Base-by-base conservation (phyloP, 1,140 invertebrate genomes). In the Harlomillsia oculata region DNA sequence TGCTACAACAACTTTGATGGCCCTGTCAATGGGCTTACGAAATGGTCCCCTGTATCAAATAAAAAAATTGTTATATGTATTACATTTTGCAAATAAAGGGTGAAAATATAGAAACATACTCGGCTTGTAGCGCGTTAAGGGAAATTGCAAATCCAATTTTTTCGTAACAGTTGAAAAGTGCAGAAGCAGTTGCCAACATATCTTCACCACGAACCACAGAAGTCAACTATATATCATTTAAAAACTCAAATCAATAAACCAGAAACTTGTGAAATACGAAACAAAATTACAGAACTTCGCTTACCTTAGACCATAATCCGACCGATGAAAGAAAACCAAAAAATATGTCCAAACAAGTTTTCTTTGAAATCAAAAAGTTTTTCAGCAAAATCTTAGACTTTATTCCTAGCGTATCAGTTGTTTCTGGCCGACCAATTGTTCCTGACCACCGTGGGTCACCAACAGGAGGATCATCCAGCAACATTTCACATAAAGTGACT, bases 391-490 rank as follows among this genome's bases (percentile, higher is more conserved):
- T 63, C 41, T 64, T 65, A 3, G 64, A 62, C 37, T 62, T 65
- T 14, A 45, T 34, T 41, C 40, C 64, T 48, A 44, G 46, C 36
- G 13, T 53, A 62, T 52, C 68, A 39, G 56, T 48, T 48, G 28
- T 16, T 32, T 48, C 16, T 48, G 45, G n/a, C 39, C 34, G 18
- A 20, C 48, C 39, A 8, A n/a, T 14, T 9, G 18, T 39, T 28
- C 21, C 11, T 39, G 77, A 77, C 87, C 84, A 94, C 62, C 90
- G 75, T 1, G 90, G 91, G 78, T 96, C 91, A 43, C 85, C 80
- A 2, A 83, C 80, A 6, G 91, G 92, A 60, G 83, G 81, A 73
- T 95, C 90, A 71, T 95, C 85, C 40, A 93, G 80, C 48, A 95
- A 73, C 67, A 89, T 83, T 54, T 78, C 46, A 54, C 54, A 53